These are phyloP conservation scores for Heliocidaris tuberculata DNA, from an alignment of 35 echinoderm and acorn worm genomes.

Conservation along the genomic window DNA sequence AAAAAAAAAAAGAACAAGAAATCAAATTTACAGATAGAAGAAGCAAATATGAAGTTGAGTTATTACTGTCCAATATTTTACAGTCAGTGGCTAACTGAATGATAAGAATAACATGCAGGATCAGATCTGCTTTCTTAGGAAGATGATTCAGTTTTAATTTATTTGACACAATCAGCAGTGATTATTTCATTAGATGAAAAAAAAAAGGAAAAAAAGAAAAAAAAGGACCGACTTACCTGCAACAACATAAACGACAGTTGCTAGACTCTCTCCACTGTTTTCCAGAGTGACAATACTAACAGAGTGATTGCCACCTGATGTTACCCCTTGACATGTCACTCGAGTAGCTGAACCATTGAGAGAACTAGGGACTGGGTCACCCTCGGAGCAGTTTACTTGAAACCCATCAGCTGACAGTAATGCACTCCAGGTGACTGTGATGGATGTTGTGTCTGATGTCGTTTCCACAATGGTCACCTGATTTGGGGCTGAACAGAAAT, in stretches of 20 bases:
- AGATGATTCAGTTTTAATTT: too few species aligned
- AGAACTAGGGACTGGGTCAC: neutral
- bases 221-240: neutral
- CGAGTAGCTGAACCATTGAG: neutral
- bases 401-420: neutral
- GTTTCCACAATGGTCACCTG: neutral
- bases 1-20: neutral
- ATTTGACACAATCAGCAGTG: too few species aligned
- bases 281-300: neutral
- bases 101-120: neutral
- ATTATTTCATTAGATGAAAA: too few species aligned
- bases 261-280: neutral
- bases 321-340: neutral
- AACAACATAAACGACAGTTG: neutral
- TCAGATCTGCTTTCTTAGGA: neutral
- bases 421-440: neutral
- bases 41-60: neutral
- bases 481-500: neutral
- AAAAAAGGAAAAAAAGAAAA: neutral
- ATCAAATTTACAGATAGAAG: neutral
- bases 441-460: neutral
- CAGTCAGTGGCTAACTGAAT: neutral
- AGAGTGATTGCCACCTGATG: neutral
- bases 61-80: neutral
- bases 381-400: neutral